Percentiles rank a stretch among this genome's conserved stretches.
Evolutionary conservation across 1,140 invertebrate species (phyloP).

Genomic region (Trichomalopsis sarcophagae): DNA sequence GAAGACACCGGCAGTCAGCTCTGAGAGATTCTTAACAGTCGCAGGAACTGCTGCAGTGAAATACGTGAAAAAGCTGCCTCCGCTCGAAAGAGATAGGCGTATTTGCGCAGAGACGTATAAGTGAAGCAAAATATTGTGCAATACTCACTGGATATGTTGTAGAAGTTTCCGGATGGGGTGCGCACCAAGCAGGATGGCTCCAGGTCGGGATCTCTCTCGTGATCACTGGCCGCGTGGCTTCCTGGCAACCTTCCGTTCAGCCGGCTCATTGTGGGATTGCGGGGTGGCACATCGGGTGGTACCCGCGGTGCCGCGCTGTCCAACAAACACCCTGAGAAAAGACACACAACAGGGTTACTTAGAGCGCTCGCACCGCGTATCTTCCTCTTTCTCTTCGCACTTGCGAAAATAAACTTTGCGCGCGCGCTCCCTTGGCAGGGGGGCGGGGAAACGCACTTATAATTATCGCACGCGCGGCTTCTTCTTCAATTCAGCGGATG

Average conservation of each 20-base stretch:
- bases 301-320: conserved; percentile 84
- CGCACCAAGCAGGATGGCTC: conserved; percentile 93
- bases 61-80: too few relatives aligned
- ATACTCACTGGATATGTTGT: conserved; percentile 85
- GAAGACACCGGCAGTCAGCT: conserved; percentile 4
- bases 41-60: neutral
- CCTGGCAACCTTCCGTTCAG: conserved; percentile 88
- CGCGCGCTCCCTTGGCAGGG: neutral
- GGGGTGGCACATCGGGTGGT: conserved; percentile 90
- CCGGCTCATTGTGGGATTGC: conserved; percentile 91
- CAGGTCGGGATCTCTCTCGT: conserved; percentile 87
- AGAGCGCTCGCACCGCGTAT: neutral
- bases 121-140: neutral
- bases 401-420: neutral
- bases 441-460: conserved; percentile 8
- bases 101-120: neutral
- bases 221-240: conserved; percentile 77
- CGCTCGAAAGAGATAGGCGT: neutral
- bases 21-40: neutral
- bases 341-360: conserved; percentile 49
- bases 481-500: neutral
- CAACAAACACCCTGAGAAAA: conserved; percentile 87
- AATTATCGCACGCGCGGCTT: conserved; percentile 18
- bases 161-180: conserved; percentile 92
- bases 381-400: neutral